Conservation (phyloP, 2,113 vertebrate species). For the Bujurquina vittata region DNA sequence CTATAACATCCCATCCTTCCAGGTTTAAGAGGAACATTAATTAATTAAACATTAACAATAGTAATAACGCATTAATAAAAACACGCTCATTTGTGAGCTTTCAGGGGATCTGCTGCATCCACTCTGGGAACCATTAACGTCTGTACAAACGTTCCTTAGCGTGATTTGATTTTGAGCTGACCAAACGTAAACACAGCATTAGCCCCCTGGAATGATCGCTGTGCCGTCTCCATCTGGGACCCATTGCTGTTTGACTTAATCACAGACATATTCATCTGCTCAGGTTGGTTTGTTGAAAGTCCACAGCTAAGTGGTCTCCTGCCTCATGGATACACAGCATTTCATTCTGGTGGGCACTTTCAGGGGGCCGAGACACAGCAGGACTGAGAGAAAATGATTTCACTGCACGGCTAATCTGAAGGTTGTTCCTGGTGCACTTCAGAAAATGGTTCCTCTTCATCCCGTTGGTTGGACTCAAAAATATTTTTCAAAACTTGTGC, state of each 20-base stretch:
- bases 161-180: neutral
- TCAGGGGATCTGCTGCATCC: neutral
- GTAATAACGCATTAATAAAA: neutral
- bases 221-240: neutral
- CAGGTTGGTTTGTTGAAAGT: neutral
- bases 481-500: neutral
- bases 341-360: neutral
- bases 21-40: neutral
- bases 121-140: neutral
- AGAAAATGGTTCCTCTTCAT: neutral
- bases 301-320: neutral
- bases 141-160: neutral
- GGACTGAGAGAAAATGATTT: neutral
- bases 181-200: slow-evolving; percentile 1
- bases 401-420: neutral
- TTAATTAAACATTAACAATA: too few relatives aligned
- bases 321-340: neutral
- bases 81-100: neutral
- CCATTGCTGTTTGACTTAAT: neutral
- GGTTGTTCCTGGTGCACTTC: neutral
- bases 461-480: neutral
- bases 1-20: neutral
- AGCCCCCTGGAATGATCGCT: neutral
- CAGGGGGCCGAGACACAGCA: neutral
- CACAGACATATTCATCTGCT: neutral